Conservation (phyloP, 1,140 invertebrate genomes). For the honey bee (Apis mellifera) region Amel_HAv3.1 CM009931.2:25728501-25729000, state of each 20-base stretch:
- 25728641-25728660: not conserved
- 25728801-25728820: conserved; percentile 20
- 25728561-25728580: not conserved
- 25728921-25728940: conserved; percentile 24
- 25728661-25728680: conserved; percentile 1
- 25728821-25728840: conserved; percentile 63
- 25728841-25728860: conserved; percentile 50
- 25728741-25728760: too few species aligned
- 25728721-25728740: too few species aligned
- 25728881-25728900: conserved; percentile 29
- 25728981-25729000: not conserved
- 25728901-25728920: conserved; percentile 46
- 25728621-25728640: not conserved
- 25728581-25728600: not conserved
- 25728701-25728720: not conserved
- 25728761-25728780: too few species aligned
- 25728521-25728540: too few species aligned
- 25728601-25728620: not conserved
- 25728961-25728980: not conserved
- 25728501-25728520: too few species aligned
- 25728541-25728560: too few species aligned
- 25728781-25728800: not conserved
- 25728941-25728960: not conserved
- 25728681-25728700: conserved; percentile 37
- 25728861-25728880: conserved; percentile 51